Conservation (phyloP, 2,797 vertebrate genomes). For the Champsocephalus esox region DNA sequence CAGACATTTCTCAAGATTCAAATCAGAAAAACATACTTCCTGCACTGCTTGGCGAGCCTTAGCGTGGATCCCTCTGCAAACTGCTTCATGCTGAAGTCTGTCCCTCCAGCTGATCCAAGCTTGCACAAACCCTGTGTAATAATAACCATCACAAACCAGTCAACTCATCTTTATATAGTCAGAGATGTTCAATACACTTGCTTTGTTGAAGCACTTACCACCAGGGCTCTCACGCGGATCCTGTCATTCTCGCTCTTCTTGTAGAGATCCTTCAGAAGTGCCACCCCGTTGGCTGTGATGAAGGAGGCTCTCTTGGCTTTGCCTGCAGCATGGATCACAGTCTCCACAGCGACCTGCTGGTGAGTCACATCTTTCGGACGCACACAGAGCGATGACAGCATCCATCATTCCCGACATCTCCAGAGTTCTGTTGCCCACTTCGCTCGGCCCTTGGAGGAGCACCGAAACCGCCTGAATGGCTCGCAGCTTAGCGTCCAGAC, state of each 20-base stretch:
- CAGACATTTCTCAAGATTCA: slow-evolving; percentile 19
- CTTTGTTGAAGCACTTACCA: slow-evolving; percentile 85
- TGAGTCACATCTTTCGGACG: slow-evolving; percentile 88
- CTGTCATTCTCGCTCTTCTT: slow-evolving; percentile 95
- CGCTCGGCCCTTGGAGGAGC: slow-evolving; percentile 95
- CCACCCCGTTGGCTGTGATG: slow-evolving; percentile 95
- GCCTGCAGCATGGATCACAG: slow-evolving; percentile 94
- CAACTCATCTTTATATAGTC: slow-evolving; percentile 8
- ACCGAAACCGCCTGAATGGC: slow-evolving; percentile 95
- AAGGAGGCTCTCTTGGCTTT: slow-evolving; percentile 97
- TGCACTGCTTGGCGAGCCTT: slow-evolving; percentile 96
- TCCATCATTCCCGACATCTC: slow-evolving; percentile 97
- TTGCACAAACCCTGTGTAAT: slow-evolving; percentile 92
- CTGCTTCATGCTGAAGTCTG: slow-evolving; percentile 99
- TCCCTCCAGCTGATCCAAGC: slow-evolving; percentile 96
- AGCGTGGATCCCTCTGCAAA: slow-evolving; percentile 98
- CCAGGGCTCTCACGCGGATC: slow-evolving; percentile 95
- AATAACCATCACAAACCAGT: slow-evolving; percentile 25
- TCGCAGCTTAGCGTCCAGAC: slow-evolving; percentile 87
- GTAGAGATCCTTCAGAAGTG: slow-evolving; percentile 96
- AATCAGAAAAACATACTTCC: slow-evolving; percentile 88
- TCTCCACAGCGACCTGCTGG: slow-evolving; percentile 96
- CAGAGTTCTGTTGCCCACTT: slow-evolving; percentile 92
- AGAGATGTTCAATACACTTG: background rate
- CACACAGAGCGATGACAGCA: slow-evolving; percentile 91